Base-by-base conservation (phyloP, 2,113 vertebrate genomes). In the Pseudorectes ferrugineus region DNA sequence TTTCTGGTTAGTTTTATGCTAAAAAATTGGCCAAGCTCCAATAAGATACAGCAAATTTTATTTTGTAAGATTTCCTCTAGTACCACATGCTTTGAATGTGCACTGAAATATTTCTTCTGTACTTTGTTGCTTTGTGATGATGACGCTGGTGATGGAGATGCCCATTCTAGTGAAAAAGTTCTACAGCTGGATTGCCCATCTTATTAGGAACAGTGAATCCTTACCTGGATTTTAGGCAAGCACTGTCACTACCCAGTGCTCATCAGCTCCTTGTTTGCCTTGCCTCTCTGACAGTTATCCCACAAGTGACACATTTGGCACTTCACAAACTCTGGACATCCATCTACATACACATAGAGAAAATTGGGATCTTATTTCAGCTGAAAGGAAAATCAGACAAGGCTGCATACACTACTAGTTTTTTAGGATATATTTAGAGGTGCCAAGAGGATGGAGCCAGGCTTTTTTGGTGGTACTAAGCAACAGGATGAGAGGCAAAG, bases 291-390 rank as follows among this genome's bases (percentile, higher is more conserved):
- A 42, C 85, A 83, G 57, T 84, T 88, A 93, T 88, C 93, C 81
- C 36, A 29, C 14, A 87, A 78, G 42, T 95, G 66, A 87, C 87
- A 26, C 33, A 93, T 90, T 63, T 95, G 91, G 77, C 92, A 87
- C 33, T 81, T 72, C 86, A 85, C 74, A 58, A 91, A 75, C 21
- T 48, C 33, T 28, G 83, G 57, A 80, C 61, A 66, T 80, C 63
- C 29, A 94, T 49, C 28, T 78, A 68, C 26, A 16, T 33, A 67
- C 78, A 49, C 38, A 63, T 9, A 91, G 71, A 86, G 89, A 93
- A 90, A 85, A 70, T 10, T 5, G 33, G 29, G 92, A 35, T 93
- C 87, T 93, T 90, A 42, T 88, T 95, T 96, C 94, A 94, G 67
- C 66, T 96, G 58, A 96, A 95, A 91, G 80, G n/a, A 51, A 82